Evolutionary conservation across 2,888 invertebrate species (phyloP).

Genomic region (Sinhomidia bicolor): DNA sequence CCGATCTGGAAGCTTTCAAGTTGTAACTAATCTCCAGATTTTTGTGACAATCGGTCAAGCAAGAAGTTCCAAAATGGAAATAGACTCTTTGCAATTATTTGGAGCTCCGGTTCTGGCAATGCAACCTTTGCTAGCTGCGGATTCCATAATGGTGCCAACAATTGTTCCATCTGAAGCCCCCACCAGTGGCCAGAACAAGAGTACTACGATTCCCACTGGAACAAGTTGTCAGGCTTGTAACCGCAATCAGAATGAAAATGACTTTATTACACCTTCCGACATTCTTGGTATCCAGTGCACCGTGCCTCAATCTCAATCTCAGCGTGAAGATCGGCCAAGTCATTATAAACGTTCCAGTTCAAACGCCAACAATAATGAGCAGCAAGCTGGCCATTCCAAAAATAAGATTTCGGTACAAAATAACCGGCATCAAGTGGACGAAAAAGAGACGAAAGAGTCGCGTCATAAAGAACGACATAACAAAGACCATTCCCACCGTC

Average conservation of each 20-base stretch:
- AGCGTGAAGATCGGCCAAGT: neutral
- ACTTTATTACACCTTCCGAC: neutral
- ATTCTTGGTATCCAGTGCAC: neutral
- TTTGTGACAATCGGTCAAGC: slow-evolving; percentile 53
- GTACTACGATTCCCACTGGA: neutral
- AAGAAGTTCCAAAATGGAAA: slow-evolving; percentile 39
- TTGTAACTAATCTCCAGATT: slow-evolving; percentile 67
- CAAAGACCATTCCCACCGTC: neutral
- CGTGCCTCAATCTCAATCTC: neutral
- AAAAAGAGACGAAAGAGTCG: neutral
- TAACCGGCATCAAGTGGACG: neutral
- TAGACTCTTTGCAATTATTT: slow-evolving; percentile 57
- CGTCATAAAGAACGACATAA: neutral
- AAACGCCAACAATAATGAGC: slow-evolving; percentile 14
- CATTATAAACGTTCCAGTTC: neutral
- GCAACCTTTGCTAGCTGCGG: slow-evolving; percentile 18
- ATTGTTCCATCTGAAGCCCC: neutral
- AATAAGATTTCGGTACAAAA: neutral
- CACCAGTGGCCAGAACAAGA: neutral
- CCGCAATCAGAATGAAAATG: neutral
- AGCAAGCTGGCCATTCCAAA: neutral
- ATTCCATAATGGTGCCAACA: neutral
- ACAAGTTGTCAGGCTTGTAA: neutral
- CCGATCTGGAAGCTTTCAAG: slow-evolving; percentile 64
- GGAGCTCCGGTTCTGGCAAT: slow-evolving; percentile 60